Percentiles rank a stretch among this genome's conserved stretches.
These are phyloP conservation scores for Galerucella nymphaeae DNA, from an alignment of 2,888 invertebrate species.

Conservation along the genomic window DNA sequence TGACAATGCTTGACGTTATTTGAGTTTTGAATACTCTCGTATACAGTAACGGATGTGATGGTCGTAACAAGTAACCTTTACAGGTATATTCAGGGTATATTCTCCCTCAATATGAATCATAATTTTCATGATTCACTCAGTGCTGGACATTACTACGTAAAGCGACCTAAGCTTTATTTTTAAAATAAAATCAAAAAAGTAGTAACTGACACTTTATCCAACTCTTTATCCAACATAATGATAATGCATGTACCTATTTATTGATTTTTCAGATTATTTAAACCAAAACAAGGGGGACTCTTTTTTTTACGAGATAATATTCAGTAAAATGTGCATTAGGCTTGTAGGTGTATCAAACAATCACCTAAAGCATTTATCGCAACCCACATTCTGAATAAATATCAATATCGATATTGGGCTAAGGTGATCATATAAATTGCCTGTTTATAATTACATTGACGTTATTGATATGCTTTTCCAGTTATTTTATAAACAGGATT, in stretches of 20 bases:
- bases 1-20: too few relatives aligned
- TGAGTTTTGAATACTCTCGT: too few relatives aligned
- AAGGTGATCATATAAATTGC: conserved; percentile 21
- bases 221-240: not conserved
- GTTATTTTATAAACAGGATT: not conserved
- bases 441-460: conserved; percentile 16
- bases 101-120: too few relatives aligned
- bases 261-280: conserved; percentile 4
- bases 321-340: not conserved
- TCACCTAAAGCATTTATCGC: conserved; percentile 7
- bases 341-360: not conserved
- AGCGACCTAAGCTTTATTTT: too few relatives aligned
- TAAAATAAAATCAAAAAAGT: too few relatives aligned
- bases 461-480: not conserved
- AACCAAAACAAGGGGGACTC: not conserved
- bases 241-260: not conserved
- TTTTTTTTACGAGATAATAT: not conserved
- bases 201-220: too few relatives aligned
- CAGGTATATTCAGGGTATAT: too few relatives aligned
- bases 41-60: too few relatives aligned
- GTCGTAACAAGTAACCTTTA: too few relatives aligned
- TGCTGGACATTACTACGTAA: too few relatives aligned
- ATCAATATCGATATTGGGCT: conserved; percentile 21
- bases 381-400: conserved; percentile 22
- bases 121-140: too few relatives aligned